phyloP scores from a whole-genome alignment of 2,888 invertebrate genomes.

The Bembecia ichneumoniformis region DNA sequence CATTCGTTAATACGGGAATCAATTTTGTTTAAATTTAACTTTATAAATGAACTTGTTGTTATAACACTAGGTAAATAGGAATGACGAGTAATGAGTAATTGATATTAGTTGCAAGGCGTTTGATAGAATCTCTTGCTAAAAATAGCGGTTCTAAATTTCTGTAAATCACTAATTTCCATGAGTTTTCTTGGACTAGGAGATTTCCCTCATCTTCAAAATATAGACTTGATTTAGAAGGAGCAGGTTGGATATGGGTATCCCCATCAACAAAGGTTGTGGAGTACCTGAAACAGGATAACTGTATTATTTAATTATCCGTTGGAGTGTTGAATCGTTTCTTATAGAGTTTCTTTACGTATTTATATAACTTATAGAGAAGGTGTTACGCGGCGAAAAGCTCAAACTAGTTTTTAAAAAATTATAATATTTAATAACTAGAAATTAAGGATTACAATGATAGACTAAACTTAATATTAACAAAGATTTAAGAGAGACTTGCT shows the following conservation, averaged over 20 bases:
- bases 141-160: slow-evolving; percentile 14
- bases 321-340: background rate
- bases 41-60: slow-evolving; percentile 12
- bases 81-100: slow-evolving; percentile 7
- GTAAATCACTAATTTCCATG: slow-evolving; percentile 18
- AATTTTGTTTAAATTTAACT: slow-evolving; percentile 14
- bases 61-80: slow-evolving; percentile 6
- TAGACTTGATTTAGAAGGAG: slow-evolving; percentile 13
- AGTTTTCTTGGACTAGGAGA: slow-evolving; percentile 10
- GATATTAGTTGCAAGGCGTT: slow-evolving; percentile 10
- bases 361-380: too few species aligned
- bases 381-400: too few species aligned
- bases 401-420: background rate
- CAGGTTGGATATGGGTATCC: slow-evolving; percentile 2
- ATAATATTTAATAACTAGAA: background rate
- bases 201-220: slow-evolving; percentile 12
- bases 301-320: background rate
- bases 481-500: too few species aligned
- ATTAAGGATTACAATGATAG: background rate
- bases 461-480: too few species aligned
- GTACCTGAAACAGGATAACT: slow-evolving; percentile 2
- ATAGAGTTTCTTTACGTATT: background rate
- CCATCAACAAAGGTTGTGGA: background rate
- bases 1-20: slow-evolving; percentile 12
- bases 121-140: slow-evolving; percentile 13